Base-by-base conservation (phyloP, 2,797 vertebrate species). In the Mormyrops attenuatus region DNA sequence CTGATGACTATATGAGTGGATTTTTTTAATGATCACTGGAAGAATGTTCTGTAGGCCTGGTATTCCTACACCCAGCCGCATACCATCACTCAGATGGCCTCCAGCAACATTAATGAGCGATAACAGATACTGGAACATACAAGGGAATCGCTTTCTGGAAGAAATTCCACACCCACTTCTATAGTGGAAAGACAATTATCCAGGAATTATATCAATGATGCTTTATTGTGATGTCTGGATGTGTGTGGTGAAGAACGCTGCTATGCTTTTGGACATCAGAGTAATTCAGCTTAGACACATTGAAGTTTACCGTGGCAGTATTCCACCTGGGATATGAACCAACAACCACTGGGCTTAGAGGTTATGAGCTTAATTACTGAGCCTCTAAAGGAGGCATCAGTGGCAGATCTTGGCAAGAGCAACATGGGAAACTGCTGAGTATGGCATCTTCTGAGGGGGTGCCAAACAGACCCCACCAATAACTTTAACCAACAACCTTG, bases 181-280 rank as follows among this genome's bases (percentile, higher is more conserved):
- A 47, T 44, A 89, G 88, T 44, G 49, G 52, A 87, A 69, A 89
- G 52, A 84, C 53, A 60, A 50, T 87, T 88, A 89, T 94, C 95
- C 94, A 93, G 91, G 92, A 92, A 94, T 94, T 92, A 95, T 95
- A 93, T 44, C 15, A 6, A 20, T 8, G 17, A 80, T 41, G 38
- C 38, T 20, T 77, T 5, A 41, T 5, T 34, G 41, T 9, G 38
- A 41, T 41, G 20, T 44, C 38, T 80, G 34, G 34, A 80, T 80
- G 77, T 44, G 77, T n/a, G 66, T 80, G 38, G 38, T 17, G 38
- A n/a, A 47, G n/a, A 44, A 80, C 38, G 8, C 77, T 8, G 41
- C 7, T n/a, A 47, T 9, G 4, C 11, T 73, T 17, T 34, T 73
- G 66, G 66, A 73, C 30, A 6, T 38, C 30, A 38, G 13, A 17